Conservation (phyloP, 2,888 invertebrate genomes). For the Acanthococcus lagerstroemiae region DNA sequence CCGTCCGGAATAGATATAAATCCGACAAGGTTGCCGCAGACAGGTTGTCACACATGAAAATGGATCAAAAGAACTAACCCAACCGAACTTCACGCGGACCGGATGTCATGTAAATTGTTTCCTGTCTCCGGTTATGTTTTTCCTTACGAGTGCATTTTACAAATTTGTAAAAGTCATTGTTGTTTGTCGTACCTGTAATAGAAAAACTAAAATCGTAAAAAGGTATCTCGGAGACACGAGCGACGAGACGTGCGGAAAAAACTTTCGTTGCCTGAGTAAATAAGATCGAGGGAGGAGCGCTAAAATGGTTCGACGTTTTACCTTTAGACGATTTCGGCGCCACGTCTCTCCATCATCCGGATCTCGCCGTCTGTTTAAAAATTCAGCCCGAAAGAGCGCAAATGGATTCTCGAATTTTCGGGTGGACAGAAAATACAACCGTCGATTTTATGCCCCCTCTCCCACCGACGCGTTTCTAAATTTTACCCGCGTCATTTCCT, state of each 20-base stretch:
- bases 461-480: too few relatives aligned
- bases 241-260: too few relatives aligned
- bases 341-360: too few relatives aligned
- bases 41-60: background rate
- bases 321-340: background rate
- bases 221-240: background rate
- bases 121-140: background rate
- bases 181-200: background rate
- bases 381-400: too few relatives aligned
- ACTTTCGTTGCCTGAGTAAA: background rate
- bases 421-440: too few relatives aligned
- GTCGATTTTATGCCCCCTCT: too few relatives aligned
- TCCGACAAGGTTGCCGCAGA: background rate
- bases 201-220: background rate
- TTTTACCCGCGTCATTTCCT: too few relatives aligned
- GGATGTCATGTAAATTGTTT: constrained; percentile 2
- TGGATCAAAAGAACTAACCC: background rate
- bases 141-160: background rate
- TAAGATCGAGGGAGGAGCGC: background rate
- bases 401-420: too few relatives aligned
- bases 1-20: too few relatives aligned
- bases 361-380: too few relatives aligned
- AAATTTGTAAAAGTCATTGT: background rate
- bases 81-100: background rate
- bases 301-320: background rate